Conservation (phyloP, 2,888 invertebrate species). For the Labia minor region DNA sequence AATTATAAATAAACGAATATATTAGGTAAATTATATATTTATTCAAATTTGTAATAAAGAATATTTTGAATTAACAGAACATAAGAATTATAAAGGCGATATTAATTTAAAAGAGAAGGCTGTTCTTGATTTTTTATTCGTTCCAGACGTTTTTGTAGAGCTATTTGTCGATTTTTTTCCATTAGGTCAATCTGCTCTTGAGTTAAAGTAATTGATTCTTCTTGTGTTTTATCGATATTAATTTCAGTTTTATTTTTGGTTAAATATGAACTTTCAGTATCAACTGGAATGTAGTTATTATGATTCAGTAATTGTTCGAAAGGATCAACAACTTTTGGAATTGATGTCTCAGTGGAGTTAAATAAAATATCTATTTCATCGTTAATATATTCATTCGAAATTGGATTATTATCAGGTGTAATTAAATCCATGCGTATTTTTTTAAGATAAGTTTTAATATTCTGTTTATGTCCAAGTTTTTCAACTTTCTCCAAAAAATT, state of each 20-base stretch:
- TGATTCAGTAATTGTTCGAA: constrained; percentile 46
- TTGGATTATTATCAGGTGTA: constrained; percentile 36
- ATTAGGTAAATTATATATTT: no score
- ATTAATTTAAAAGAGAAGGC: background rate
- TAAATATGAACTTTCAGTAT: no score
- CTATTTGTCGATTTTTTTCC: background rate
- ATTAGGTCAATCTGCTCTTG: background rate
- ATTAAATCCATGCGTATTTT: constrained; percentile 53
- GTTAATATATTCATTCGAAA: constrained; percentile 27
- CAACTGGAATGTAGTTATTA: no score
- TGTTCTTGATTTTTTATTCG: background rate
- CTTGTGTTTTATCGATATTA: background rate
- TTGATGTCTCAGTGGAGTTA: constrained; percentile 36
- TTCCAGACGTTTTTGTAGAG: background rate
- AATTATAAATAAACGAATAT: no score
- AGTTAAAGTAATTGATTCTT: background rate
- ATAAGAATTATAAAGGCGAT: no score
- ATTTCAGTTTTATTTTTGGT: background rate
- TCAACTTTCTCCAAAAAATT: constrained; percentile 72
- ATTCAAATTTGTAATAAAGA: no score
- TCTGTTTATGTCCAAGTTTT: constrained; percentile 68
- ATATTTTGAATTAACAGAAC: no score
- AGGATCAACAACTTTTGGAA: constrained; percentile 39
- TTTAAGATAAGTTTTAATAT: constrained; percentile 50
- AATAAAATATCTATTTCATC: constrained; percentile 31